These are phyloP conservation scores for Pseudomugil tenellus DNA, from an alignment of 2,797 vertebrate genomes.

Conservation along the genomic window DNA sequence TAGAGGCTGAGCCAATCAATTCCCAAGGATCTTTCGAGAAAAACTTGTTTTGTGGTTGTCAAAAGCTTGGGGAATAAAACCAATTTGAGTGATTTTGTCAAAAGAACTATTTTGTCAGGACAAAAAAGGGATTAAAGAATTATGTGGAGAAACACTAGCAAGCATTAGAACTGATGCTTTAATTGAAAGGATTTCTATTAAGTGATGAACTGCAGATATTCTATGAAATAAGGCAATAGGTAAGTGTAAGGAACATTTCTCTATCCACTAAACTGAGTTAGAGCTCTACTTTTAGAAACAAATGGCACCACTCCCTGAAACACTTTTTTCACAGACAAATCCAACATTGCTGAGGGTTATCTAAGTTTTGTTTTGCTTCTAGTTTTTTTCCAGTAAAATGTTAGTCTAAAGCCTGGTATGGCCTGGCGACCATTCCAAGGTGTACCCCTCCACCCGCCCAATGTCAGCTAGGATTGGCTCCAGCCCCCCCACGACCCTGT, in stretches of 20 bases:
- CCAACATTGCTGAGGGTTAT: not conserved
- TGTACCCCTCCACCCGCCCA: no score
- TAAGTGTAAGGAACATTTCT: not conserved
- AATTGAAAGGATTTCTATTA: not conserved
- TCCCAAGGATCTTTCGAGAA: conserved; percentile 7
- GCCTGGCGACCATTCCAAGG: no score
- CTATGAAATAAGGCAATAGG: not conserved
- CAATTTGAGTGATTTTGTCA: not conserved
- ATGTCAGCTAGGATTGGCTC: no score
- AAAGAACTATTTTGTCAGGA: not conserved
- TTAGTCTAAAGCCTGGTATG: not conserved
- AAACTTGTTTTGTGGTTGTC: not conserved
- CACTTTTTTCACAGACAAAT: not conserved
- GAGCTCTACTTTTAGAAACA: conserved; percentile 2
- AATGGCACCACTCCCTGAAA: not conserved
- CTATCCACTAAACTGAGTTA: no score
- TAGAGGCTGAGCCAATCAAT: conserved; percentile 15
- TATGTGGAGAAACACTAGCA: not conserved
- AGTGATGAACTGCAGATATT: no score
- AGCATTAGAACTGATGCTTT: not conserved
- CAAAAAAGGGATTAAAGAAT: not conserved
- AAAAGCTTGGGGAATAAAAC: not conserved
- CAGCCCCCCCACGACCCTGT: no score
- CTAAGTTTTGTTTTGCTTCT: not conserved
- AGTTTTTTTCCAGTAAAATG: not conserved